Conservation (phyloP, 1,140 invertebrate genomes). For the Rhyzopertha dominica region DNA sequence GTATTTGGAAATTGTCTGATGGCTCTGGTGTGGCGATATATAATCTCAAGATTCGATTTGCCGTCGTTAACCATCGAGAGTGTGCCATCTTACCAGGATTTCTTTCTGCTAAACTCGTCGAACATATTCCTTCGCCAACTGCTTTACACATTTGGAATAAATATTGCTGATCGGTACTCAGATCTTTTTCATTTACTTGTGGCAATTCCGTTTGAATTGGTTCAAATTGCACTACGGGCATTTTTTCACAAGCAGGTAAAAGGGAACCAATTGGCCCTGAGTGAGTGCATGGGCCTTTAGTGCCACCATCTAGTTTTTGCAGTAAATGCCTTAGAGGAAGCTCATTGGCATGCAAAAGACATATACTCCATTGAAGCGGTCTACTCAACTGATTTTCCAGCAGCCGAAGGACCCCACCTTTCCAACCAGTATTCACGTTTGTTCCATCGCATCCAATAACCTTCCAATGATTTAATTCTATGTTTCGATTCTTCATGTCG, state of each 20-base stretch:
- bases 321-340: conserved; percentile 33
- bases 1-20: background rate
- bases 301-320: conserved; percentile 1
- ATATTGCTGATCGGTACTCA: conserved; percentile 7
- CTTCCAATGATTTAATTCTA: conserved; percentile 1
- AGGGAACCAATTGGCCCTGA: conserved; percentile 1
- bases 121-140: conserved; percentile 26
- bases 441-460: conserved; percentile 12
- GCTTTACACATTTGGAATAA: conserved; percentile 17
- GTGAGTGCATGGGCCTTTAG: background rate
- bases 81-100: conserved; percentile 35
- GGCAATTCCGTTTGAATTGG: background rate
- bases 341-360: conserved; percentile 7
- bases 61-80: conserved; percentile 38
- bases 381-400: conserved; percentile 4
- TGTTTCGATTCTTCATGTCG: conserved; percentile 7
- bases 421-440: conserved; percentile 8
- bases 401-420: background rate
- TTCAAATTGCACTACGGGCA: background rate
- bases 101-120: conserved; percentile 29
- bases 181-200: background rate
- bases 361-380: conserved; percentile 9
- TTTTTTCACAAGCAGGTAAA: conserved; percentile 22
- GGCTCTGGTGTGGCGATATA: conserved; percentile 31
- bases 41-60: conserved; percentile 31